Percentiles rank a stretch among this genome's conserved stretches.
phyloP scores from a whole-genome alignment of 1,140 invertebrate genomes.

The Drosophila sulfurigaster region DNA sequence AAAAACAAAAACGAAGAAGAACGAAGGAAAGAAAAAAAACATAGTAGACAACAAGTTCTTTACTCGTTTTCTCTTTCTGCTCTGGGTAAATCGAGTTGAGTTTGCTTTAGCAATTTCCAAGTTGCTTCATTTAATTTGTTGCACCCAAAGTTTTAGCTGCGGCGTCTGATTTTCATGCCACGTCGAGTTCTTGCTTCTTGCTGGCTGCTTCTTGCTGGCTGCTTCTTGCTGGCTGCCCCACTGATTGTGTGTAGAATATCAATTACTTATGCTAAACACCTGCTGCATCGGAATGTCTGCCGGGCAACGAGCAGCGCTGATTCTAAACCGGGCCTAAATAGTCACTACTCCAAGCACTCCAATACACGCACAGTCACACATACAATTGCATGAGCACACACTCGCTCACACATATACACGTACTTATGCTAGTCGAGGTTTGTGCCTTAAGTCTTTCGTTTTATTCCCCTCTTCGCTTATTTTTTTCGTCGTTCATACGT shows the following conservation, averaged over 20 bases:
- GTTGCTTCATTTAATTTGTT: conserved; percentile 65
- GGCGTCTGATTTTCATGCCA: conserved; percentile 38
- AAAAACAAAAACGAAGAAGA: background rate
- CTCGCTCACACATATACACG: conserved; percentile 7
- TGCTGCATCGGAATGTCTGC: conserved; percentile 84
- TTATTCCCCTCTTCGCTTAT: conserved; percentile 6
- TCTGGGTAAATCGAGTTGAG: conserved; percentile 28
- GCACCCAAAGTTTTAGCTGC: conserved; percentile 24
- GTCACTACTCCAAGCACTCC: conserved; percentile 34
- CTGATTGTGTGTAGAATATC: conserved; percentile 84
- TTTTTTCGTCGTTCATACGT: conserved; percentile 16
- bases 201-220: background rate
- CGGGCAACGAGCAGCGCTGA: conserved; percentile 50
- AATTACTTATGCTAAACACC: conserved; percentile 85
- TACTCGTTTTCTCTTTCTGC: background rate
- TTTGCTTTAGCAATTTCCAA: conserved; percentile 51
- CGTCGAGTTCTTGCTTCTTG: conserved; percentile 21
- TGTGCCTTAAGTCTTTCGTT: conserved; percentile 80
- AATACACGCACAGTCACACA: conserved; percentile 21
- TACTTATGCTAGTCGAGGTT: conserved; percentile 50
- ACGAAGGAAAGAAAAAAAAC: too few relatives aligned
- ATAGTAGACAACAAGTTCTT: conserved; percentile 31
- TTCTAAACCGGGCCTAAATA: conserved; percentile 79
- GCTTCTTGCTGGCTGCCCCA: conserved; percentile 25
- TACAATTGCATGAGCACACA: background rate